Percentiles rank a stretch among this genome's conserved stretches.
Conservation (phyloP, 2,888 invertebrate genomes). For the Chrysolina americana region DNA sequence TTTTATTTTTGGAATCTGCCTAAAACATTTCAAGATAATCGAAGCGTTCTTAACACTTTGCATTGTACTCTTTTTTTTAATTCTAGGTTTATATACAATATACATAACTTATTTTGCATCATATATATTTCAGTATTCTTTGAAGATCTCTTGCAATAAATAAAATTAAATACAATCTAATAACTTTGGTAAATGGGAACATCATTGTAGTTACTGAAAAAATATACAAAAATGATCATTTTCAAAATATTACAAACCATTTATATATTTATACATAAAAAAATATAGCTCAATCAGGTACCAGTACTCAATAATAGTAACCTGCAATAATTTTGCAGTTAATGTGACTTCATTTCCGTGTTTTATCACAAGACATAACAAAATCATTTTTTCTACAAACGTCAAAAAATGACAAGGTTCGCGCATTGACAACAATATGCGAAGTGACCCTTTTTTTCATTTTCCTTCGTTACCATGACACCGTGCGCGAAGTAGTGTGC, state of each 20-base stretch:
- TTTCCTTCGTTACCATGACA: too few species aligned
- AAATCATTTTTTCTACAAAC: too few species aligned
- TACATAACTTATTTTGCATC: neutral
- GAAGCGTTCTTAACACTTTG: neutral
- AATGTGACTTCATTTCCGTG: neutral
- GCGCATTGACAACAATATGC: too few species aligned
- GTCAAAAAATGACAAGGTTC: too few species aligned
- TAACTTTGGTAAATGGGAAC: conserved; percentile 41
- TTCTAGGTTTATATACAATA: neutral
- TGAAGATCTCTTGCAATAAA: neutral
- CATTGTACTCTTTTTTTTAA: neutral
- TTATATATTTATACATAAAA: conserved; percentile 14
- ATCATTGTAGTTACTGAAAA: conserved; percentile 31
- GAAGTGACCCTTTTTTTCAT: too few species aligned
- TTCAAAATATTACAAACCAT: neutral
- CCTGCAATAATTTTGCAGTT: neutral
- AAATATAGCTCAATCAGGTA: neutral
- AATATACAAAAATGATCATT: neutral
- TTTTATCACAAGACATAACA: neutral
- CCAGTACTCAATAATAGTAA: conserved; percentile 8
- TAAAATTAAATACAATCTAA: conserved; percentile 21
- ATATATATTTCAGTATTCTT: neutral
- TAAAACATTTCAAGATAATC: neutral
- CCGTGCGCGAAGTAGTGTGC: too few species aligned
- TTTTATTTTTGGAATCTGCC: too few species aligned